phyloP scores from a whole-genome alignment of 2,888 invertebrate species.

The Apoda limacodes region DNA sequence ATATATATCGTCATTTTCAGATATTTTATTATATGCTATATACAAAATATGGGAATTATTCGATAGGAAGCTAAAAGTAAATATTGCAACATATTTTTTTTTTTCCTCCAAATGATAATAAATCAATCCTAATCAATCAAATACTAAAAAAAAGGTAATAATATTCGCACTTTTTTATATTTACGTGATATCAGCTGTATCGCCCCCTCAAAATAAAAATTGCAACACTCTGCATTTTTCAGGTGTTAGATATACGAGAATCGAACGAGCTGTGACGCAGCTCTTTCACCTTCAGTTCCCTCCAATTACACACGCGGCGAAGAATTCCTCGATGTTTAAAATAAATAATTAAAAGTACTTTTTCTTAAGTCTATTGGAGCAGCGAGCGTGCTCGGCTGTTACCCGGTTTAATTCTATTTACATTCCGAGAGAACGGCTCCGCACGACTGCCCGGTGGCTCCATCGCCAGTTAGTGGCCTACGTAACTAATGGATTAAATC shows the following conservation, averaged over 20 bases:
- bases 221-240: too few species aligned
- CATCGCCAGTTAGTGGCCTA: conserved; percentile 5
- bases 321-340: conserved; percentile 20
- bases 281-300: conserved; percentile 4
- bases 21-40: too few species aligned
- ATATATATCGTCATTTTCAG: too few species aligned
- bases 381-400: conserved; percentile 27
- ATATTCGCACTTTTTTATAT: too few species aligned
- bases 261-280: background rate
- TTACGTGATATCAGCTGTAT: too few species aligned
- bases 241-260: background rate
- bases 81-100: too few species aligned
- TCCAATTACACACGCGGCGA: conserved; percentile 5
- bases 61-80: too few species aligned
- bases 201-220: too few species aligned
- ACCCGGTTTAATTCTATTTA: conserved; percentile 46
- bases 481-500: background rate
- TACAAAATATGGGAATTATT: too few species aligned
- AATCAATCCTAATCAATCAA: too few species aligned
- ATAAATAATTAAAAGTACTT: conserved; percentile 34
- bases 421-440: conserved; percentile 31
- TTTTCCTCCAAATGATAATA: too few species aligned
- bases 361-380: conserved; percentile 21
- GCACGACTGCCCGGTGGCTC: conserved; percentile 27
- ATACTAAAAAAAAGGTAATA: too few species aligned